phyloP scores from a whole-genome alignment of 2,888 invertebrate species.

The Elmis aenea region DNA sequence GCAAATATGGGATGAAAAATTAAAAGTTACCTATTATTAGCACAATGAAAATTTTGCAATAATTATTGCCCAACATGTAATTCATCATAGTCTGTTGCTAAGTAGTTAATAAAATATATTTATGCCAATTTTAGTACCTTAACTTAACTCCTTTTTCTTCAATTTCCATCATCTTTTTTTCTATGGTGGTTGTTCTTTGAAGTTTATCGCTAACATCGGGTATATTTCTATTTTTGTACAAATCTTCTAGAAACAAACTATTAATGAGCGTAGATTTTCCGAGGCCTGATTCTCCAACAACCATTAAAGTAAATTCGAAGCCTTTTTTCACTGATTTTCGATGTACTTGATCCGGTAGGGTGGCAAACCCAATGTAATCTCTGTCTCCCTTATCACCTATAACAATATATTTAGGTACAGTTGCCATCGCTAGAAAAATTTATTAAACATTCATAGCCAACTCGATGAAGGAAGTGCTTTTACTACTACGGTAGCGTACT shows the following conservation, averaged over 20 bases:
- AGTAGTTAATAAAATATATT: too few species aligned
- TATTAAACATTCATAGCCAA: too few species aligned
- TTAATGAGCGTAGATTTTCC: slow-evolving; percentile 94
- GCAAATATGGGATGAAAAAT: too few species aligned
- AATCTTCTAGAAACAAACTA: slow-evolving; percentile 87
- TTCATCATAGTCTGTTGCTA: too few species aligned
- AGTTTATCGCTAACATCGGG: slow-evolving; percentile 59
- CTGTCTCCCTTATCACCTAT: slow-evolving; percentile 49
- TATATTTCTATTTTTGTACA: slow-evolving; percentile 80
- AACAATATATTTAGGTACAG: background rate
- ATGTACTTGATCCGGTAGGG: slow-evolving; percentile 92
- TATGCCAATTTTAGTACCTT: too few species aligned
- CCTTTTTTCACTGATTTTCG: slow-evolving; percentile 94
- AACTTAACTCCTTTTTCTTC: slow-evolving; percentile 90
- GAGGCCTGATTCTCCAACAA: slow-evolving; percentile 89
- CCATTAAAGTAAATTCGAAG: slow-evolving; percentile 95
- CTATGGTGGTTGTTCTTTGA: slow-evolving; percentile 66
- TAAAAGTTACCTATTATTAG: too few species aligned
- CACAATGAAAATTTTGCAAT: too few species aligned
- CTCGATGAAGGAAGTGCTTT: too few species aligned
- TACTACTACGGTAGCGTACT: too few species aligned
- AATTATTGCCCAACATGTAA: too few species aligned
- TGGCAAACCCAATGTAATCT: slow-evolving; percentile 92
- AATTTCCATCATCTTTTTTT: slow-evolving; percentile 87
- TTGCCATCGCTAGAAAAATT: too few species aligned